Base-by-base conservation (phyloP, 2,797 vertebrate species). In the Typhlichthys eigenmanni region DNA sequence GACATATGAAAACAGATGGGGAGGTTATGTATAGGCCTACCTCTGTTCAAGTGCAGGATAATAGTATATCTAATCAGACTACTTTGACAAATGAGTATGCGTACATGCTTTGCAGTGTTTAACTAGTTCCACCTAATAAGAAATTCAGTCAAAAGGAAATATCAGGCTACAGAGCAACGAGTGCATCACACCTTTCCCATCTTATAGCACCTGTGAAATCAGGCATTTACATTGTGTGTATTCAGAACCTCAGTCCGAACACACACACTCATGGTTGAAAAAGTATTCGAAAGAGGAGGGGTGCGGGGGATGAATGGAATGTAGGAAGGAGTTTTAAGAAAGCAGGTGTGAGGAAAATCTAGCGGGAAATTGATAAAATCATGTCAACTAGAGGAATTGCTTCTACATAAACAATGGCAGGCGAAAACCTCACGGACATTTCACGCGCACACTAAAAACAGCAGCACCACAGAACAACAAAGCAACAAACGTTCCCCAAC, bases 391-490 rank as follows among this genome's bases (percentile, higher is more conserved):
- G 75, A 64, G 70, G 58, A 72, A 63, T 48, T 56, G 54, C 13
- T 62, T 79, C 65, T 17, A 60, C 64, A 58, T 72, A 65, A 69
- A 47, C 68, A 68, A 52, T 72, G 72, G 67, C 66, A 78, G 75
- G 76, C 50, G 60, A 65, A 76, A 62, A 74, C 68, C 62, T 76
- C 78, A 86, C 78, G 60, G 80, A 86, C 80, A 78, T 66, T 51
- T 73, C 80, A 81, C 78, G 69, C 74, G 78, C 68, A 71, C 84
- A 85, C 66, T 68, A 66, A 46, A n/a, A 74, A 84, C 81, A 83
- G 81, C 82, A 86, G 77, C 81, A 75, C 61, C 75, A 83, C 74
- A 14, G 55, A 74, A 84, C 84, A 66, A 81, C 72, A 14, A 79
- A 82, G 78, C 78, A 67, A 81, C 85, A 73, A 74, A 83, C 73